These are phyloP conservation scores for Halcyon leucocephala DNA, from an alignment of 2,797 vertebrate species.

Conservation along the genomic window DNA sequence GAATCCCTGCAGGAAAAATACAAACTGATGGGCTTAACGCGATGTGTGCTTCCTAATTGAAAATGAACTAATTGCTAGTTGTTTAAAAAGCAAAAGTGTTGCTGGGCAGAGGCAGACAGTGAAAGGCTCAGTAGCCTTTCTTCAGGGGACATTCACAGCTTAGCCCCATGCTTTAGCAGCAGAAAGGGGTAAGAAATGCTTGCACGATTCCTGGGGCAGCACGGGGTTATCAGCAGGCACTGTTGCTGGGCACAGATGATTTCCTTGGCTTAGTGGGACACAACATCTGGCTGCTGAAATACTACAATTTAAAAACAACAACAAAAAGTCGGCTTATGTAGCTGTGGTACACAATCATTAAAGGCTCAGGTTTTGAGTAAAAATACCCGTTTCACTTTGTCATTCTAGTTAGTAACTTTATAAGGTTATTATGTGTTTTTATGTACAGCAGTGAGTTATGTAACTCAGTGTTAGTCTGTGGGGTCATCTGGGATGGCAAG, in stretches of 20 bases:
- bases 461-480: background rate
- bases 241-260: background rate
- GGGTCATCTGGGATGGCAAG: background rate
- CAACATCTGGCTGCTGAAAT: background rate
- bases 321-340: background rate
- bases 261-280: background rate
- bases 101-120: background rate
- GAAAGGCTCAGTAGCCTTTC: background rate
- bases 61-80: background rate
- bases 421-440: background rate
- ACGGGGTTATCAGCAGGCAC: background rate
- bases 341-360: background rate
- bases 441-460: too few species aligned
- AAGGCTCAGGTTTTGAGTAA: background rate
- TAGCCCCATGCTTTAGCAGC: accelerated
- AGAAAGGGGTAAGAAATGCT: background rate
- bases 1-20: background rate
- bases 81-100: background rate
- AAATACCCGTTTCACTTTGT: background rate
- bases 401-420: background rate
- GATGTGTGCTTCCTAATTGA: background rate
- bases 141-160: background rate
- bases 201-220: background rate
- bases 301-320: background rate
- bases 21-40: background rate